Conservation (phyloP, 1,140 invertebrate species). For the Alviniconcha marisindica region DNA sequence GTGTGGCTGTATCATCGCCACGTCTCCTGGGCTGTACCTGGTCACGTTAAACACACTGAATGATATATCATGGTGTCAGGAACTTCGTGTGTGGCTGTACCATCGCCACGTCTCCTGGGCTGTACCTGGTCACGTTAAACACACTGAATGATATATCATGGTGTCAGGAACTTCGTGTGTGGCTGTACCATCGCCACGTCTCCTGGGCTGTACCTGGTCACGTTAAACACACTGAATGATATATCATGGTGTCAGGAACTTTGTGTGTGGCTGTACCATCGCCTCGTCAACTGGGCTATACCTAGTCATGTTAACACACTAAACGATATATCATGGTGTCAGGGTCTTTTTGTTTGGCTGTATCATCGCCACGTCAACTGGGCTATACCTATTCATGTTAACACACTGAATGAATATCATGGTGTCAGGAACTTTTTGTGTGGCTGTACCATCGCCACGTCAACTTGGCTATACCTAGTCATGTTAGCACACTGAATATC, state of each 20-base stretch:
- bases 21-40: constrained; percentile 90
- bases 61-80: no score
- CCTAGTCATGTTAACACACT: no score
- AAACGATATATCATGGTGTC: no score
- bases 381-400: constrained; percentile 80
- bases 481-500: no score
- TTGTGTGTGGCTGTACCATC: no score
- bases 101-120: constrained; percentile 92
- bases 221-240: no score
- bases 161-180: constrained; percentile 88
- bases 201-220: constrained; percentile 87
- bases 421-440: no score
- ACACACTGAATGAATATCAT: no score
- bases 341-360: constrained; percentile 93
- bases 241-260: no score
- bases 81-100: constrained; percentile 92
- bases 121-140: constrained; percentile 79
- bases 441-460: no score
- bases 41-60: constrained; percentile 71
- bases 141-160: constrained; percentile 70
- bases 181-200: constrained; percentile 92
- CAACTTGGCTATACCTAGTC: no score
- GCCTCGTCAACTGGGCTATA: no score
- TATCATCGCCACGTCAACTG: constrained; percentile 93
- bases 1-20: constrained; percentile 88